Evolutionary conservation across 2,888 invertebrate species (phyloP).

Genomic region (Imbricaverruca yamaguchii): DNA sequence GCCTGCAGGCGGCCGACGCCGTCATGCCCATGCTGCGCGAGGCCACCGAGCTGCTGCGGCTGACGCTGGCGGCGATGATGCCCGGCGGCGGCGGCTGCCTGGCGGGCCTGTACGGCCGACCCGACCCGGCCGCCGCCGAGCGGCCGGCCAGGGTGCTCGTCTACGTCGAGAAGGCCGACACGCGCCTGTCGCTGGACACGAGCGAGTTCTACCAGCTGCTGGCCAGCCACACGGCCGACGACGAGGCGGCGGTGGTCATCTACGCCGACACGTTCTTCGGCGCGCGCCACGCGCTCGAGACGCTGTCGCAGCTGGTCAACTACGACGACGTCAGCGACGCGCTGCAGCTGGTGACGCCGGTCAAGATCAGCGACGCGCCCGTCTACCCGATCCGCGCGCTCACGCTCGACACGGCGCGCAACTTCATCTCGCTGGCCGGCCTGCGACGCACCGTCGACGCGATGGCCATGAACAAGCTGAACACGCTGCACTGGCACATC

Average conservation of each 20-base stretch:
- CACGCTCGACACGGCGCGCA: constrained; percentile 49
- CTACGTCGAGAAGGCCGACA: neutral
- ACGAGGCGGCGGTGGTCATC: constrained; percentile 24
- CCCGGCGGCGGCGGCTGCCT: neutral
- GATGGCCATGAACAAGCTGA: constrained; percentile 38
- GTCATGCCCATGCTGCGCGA: constrained; percentile 24
- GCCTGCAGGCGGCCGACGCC: neutral
- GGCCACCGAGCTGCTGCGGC: constrained; percentile 27
- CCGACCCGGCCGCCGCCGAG: neutral
- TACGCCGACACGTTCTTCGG: constrained; percentile 32
- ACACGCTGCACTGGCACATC: constrained; percentile 48
- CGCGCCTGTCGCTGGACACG: constrained; percentile 21
- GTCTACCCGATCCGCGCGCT: constrained; percentile 49
- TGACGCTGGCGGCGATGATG: constrained; percentile 7
- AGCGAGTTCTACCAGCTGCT: constrained; percentile 29
- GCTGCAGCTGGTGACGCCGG: constrained; percentile 28
- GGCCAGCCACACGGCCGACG: constrained; percentile 15
- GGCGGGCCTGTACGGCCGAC: neutral
- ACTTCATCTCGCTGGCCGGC: constrained; percentile 33
- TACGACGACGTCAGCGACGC: constrained; percentile 29
- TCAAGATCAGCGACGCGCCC: constrained; percentile 43
- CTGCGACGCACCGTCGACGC: constrained; percentile 31
- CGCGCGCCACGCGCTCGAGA: constrained; percentile 33
- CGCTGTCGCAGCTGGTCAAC: constrained; percentile 31
- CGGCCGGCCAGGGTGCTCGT: neutral